Evolutionary conservation across 2,113 vertebrate genomes (phyloP).

Genomic region (Peucedramus taeniatus): DNA sequence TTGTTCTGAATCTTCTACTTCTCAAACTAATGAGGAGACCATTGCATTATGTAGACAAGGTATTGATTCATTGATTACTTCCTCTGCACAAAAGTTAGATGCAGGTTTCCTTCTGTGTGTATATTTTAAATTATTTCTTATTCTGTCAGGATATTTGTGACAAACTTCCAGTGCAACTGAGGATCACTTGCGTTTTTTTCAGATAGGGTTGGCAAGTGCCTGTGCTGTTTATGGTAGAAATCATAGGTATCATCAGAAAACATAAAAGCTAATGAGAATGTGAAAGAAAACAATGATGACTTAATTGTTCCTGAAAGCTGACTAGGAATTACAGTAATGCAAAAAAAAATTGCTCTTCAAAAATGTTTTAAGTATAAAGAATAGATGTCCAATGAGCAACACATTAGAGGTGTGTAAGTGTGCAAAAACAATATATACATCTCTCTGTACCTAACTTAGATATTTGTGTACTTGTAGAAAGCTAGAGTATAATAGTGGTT

Average conservation of each 20-base stretch:
- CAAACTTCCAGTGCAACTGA: background rate
- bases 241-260: background rate
- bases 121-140: background rate
- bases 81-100: background rate
- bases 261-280: background rate
- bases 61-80: background rate
- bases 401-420: rapidly evolving
- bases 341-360: background rate
- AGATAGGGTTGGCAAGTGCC: background rate
- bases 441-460: background rate
- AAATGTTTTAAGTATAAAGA: background rate
- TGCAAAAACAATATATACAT: background rate
- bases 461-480: background rate
- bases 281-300: background rate
- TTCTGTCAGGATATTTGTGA: background rate
- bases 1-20: background rate
- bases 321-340: background rate
- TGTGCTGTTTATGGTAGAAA: background rate
- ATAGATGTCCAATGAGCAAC: background rate
- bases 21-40: background rate
- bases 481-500: background rate
- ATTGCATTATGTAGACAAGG: background rate
- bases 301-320: background rate
- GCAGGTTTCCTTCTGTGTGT: background rate
- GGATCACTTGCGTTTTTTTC: background rate